Evolutionary conservation across 2,113 vertebrate species (phyloP).

Genomic region (Macheiramphus alcinus): DNA sequence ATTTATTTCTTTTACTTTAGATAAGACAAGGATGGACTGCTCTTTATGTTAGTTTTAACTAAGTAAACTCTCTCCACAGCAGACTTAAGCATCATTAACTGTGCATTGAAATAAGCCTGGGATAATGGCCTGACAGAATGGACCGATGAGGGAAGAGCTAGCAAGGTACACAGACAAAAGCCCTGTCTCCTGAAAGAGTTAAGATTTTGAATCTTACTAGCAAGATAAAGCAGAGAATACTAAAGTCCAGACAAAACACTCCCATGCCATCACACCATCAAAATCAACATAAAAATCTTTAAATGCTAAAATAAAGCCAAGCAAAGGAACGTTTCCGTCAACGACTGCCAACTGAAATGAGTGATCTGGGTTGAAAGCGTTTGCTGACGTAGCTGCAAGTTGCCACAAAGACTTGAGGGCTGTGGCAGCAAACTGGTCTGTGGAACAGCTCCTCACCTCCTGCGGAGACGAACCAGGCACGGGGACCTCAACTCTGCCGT

Average conservation of each 20-base stretch:
- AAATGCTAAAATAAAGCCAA: slow-evolving; percentile 26
- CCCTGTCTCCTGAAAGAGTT: background rate
- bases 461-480: rapidly evolving
- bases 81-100: background rate
- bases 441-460: background rate
- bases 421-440: background rate
- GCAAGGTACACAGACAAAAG: background rate
- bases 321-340: background rate
- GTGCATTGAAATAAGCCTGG: background rate
- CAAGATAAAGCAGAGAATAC: background rate
- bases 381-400: background rate
- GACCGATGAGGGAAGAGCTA: background rate
- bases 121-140: background rate
- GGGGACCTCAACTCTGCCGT: background rate
- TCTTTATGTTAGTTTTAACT: background rate
- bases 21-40: background rate
- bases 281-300: slow-evolving; percentile 21
- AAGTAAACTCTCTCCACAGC: background rate
- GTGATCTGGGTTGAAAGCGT: background rate
- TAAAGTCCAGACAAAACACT: background rate
- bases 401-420: background rate
- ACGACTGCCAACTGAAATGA: background rate
- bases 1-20: background rate
- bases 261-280: background rate
- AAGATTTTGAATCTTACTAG: background rate